These are phyloP conservation scores for Coendou prehensilis DNA, from an alignment of 2,797 vertebrate species.

Conservation along the genomic window DNA sequence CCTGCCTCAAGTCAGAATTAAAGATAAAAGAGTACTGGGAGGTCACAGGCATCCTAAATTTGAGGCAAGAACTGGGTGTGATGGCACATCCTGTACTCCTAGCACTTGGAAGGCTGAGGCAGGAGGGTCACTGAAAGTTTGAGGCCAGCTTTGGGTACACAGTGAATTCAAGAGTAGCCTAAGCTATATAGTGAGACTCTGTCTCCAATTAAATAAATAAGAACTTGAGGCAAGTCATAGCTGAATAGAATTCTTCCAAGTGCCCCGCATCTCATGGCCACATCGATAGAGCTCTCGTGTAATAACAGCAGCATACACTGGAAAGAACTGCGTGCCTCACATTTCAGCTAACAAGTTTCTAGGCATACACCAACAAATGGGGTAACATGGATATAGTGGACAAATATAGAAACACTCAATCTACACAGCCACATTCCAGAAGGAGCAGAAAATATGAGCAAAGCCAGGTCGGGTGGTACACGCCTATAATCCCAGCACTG, in stretches of 20 bases:
- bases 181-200: neutral
- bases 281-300: neutral
- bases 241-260: neutral
- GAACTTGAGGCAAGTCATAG: neutral
- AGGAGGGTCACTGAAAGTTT: neutral
- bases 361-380: neutral
- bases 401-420: neutral
- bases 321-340: neutral
- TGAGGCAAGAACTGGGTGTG: too few species aligned
- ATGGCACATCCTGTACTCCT: too few species aligned
- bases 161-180: neutral
- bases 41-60: neutral
- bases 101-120: neutral
- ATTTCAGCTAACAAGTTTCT: neutral
- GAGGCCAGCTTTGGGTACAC: neutral
- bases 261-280: neutral
- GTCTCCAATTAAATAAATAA: neutral
- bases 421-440: neutral
- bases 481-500: neutral
- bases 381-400: neutral
- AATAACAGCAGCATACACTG: neutral
- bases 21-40: neutral
- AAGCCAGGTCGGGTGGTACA: neutral
- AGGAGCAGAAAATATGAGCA: neutral
- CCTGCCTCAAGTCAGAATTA: too few species aligned